phyloP scores from a whole-genome alignment of 2,113 vertebrate species.

The Lasiurus borealis region DNA sequence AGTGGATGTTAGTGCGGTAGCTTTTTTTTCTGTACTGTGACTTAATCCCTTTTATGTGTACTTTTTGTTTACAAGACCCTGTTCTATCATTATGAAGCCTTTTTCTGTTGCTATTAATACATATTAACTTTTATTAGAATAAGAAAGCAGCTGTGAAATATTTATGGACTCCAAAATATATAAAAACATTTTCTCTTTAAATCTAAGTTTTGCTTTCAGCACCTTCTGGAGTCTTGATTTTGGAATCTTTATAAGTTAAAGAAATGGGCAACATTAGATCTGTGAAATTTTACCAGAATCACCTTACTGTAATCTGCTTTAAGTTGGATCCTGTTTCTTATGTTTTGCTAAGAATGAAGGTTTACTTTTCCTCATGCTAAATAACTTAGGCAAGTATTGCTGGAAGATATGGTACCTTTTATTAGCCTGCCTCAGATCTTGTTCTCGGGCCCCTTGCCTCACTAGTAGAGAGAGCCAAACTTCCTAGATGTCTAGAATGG shows the following conservation, averaged over 20 bases:
- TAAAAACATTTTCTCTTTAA: constrained; percentile 40
- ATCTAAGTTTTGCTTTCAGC: constrained; percentile 36
- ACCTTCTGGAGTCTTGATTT: constrained; percentile 50
- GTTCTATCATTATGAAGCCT: not conserved
- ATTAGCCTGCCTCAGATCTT: constrained; percentile 29
- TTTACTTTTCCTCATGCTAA: constrained; percentile 47
- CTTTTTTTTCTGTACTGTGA: constrained; percentile 19
- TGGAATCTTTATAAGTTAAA: constrained; percentile 42
- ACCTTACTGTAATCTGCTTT: constrained; percentile 14
- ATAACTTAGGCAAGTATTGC: not conserved
- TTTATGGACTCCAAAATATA: constrained; percentile 47
- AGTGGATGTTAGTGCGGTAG: constrained; percentile 20
- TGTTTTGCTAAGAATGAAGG: constrained; percentile 57
- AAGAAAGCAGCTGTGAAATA: constrained; percentile 53
- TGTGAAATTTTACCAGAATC: constrained; percentile 39
- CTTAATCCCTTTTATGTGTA: constrained; percentile 29
- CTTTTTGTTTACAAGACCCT: constrained; percentile 42
- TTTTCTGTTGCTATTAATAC: constrained; percentile 54
- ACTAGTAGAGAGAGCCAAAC: constrained; percentile 14
- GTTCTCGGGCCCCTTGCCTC: constrained; percentile 1
- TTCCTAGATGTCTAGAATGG: constrained; percentile 41
- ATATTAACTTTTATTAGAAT: not conserved
- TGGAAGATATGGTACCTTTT: not conserved
- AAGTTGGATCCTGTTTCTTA: constrained; percentile 37
- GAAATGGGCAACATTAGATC: constrained; percentile 19